Conservation (phyloP, 2,797 vertebrate species). For the Muraenolepis orangiensis region DNA sequence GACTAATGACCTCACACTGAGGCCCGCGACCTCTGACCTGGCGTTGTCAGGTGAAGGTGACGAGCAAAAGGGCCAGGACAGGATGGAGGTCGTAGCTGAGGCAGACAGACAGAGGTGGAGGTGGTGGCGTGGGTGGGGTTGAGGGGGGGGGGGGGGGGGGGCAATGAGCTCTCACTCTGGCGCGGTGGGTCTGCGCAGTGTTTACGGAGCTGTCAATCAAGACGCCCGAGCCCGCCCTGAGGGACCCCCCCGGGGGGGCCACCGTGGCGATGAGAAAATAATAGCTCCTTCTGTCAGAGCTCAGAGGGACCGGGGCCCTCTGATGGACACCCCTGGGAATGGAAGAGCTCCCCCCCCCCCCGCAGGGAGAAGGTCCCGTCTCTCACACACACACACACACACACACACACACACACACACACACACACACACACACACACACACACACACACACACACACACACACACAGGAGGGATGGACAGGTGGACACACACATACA, state of each 20-base stretch:
- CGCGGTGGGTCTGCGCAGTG: slow-evolving; percentile 62
- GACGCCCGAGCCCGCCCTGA: slow-evolving; percentile 22
- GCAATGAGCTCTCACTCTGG: slow-evolving; percentile 52
- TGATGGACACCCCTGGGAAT: slow-evolving; percentile 76
- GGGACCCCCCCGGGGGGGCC: slow-evolving; percentile 54
- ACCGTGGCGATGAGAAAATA: slow-evolving; percentile 72
- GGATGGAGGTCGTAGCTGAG: slow-evolving; percentile 32
- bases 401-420: slow-evolving; percentile 13
- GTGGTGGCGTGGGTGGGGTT: slow-evolving; percentile 30
- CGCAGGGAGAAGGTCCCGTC: slow-evolving; percentile 52
- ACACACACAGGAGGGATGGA: slow-evolving; percentile 50
- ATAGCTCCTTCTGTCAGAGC: slow-evolving; percentile 77
- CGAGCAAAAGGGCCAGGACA: slow-evolving; percentile 30
- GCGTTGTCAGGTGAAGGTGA: slow-evolving; percentile 53
- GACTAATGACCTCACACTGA: slow-evolving; percentile 58
- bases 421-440: slow-evolving; percentile 45
- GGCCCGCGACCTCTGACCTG: slow-evolving; percentile 50
- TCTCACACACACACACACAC: slow-evolving; percentile 49
- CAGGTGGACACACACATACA: slow-evolving; percentile 9
- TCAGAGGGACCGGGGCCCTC: slow-evolving; percentile 68
- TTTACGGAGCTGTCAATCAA: slow-evolving; percentile 78
- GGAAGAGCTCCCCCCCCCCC: slow-evolving; percentile 51
- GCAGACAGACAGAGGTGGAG: slow-evolving; percentile 34
- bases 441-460: too few species aligned
- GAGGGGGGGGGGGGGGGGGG: slow-evolving; percentile 31